Evolutionary conservation across 2,113 vertebrate genomes (phyloP).

Genomic region (Pelobates fuscus): DNA sequence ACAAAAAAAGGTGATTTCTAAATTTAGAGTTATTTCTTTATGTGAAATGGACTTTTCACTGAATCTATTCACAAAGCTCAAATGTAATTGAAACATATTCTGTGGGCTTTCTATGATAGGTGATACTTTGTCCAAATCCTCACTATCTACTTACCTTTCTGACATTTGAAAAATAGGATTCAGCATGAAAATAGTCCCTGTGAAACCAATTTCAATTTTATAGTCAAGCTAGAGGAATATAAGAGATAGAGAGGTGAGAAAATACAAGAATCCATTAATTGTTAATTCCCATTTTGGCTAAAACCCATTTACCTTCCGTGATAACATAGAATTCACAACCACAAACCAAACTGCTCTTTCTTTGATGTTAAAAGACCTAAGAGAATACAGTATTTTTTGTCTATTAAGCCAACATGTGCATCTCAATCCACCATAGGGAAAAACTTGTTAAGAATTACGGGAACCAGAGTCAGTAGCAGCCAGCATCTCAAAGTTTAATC

Average conservation of each 20-base stretch:
- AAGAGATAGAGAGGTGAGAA: slow-evolving; percentile 45
- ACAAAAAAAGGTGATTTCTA: slow-evolving; percentile 22
- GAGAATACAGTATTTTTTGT: slow-evolving; percentile 7
- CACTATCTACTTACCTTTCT: slow-evolving; percentile 48
- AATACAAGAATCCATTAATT: slow-evolving; percentile 47
- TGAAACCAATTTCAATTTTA: slow-evolving; percentile 50
- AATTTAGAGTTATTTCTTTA: slow-evolving; percentile 38
- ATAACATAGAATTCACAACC: slow-evolving; percentile 29
- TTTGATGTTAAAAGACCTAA: slow-evolving; percentile 13
- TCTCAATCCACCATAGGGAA: too few relatives aligned
- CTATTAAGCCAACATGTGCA: slow-evolving; percentile 34
- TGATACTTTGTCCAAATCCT: slow-evolving; percentile 41
- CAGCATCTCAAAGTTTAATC: too few relatives aligned
- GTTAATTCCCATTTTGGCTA: slow-evolving; percentile 49
- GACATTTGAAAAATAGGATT: slow-evolving; percentile 51
- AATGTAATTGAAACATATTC: slow-evolving; percentile 49
- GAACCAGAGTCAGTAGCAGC: too few relatives aligned
- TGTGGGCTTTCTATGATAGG: slow-evolving; percentile 34
- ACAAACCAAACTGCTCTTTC: slow-evolving; percentile 30
- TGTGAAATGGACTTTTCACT: slow-evolving; percentile 28
- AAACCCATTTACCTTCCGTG: slow-evolving; percentile 43
- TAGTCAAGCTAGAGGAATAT: slow-evolving; percentile 37
- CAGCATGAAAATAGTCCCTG: slow-evolving; percentile 49
- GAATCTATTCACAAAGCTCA: slow-evolving; percentile 30
- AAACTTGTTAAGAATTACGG: too few relatives aligned